Base-by-base conservation (phyloP, 2,888 invertebrate genomes). In the Trypoxylon attenuatum region DNA sequence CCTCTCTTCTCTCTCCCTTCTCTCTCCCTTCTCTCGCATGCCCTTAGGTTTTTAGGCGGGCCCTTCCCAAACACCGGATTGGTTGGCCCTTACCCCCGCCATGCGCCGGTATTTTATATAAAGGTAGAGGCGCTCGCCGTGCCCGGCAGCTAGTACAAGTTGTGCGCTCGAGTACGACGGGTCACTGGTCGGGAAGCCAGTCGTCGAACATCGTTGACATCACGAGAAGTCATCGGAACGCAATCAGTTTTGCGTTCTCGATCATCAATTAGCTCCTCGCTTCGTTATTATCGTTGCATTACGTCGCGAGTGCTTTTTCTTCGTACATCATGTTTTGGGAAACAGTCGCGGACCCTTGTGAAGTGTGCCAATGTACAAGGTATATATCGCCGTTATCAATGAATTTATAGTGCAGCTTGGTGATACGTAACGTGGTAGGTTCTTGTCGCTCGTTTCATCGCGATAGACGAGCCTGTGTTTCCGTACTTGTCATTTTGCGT, bases 311-410 rank as follows among this genome's bases (percentile, higher is more conserved):
- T n/a, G n/a, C n/a, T n/a, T n/a, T n/a, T 13, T 13, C 33, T 13
- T 4, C 33, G 13, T 33, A 1, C 10, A 33, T 6, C 33, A 84
- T 84, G 83, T 68, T 87, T 78, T 88, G 86, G 87, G 87, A 87
- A 79, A 70, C 84, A 57, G 77, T 84, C 50, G 79, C 73, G 39
- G 85, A 86, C 57, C 81, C 86, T 41, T 88, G 87, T 77, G 87
- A 88, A 65, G 83, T 86, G 72, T 88, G 86, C 73, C 85, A 88
- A 67, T 88, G 87, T 80, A 85, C 88, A 76, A 88, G 88, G 88
- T 88, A 87, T 77, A 66, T 57, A 43, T 23, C 15, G 10, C 5
- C 1, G 10, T 19, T 5, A 2, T 15, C 6, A 23, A 18, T 38
- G 21, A n/a, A 25, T 55, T 21, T 6, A 4, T 19, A 19, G 27